Base-by-base conservation (phyloP, 2,888 invertebrate species). In the Hirtodrosophila cameraria region DNA sequence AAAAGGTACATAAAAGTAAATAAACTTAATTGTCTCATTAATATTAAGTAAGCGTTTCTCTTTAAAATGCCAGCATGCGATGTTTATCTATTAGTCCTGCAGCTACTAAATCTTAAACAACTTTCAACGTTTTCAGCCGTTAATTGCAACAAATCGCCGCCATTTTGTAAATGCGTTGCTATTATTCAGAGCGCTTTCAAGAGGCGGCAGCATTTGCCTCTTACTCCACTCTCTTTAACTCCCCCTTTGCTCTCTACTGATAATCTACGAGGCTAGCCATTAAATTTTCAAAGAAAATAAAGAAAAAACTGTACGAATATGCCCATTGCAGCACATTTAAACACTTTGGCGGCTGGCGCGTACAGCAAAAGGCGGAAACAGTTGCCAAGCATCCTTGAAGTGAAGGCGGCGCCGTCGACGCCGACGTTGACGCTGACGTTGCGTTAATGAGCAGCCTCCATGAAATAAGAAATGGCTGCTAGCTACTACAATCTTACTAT, bases 91-190 rank as follows among this genome's bases (percentile, higher is more conserved):
- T 33, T 36, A 15, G 18, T 30, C 43, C 9, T 20, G 12, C n/a
- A 13, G 33, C 41, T 57, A 41, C 60, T 38, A 45, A 28, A 31
- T 52, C 61, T 70, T 67, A 64, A 73, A 61, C 41, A 62, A 73
- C 70, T 66, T 70, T 68, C 62, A 73, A 45, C 53, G 50, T 54
- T 60, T 55, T 57, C 42, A 35, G 64, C 46, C 65, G 75, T 72
- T 82, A 82, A 82, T 82, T 82, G 75, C 83, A 83, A 79, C 86
- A 85, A 82, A 83, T 82, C 61, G 86, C 69, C 65, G 64, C 64
- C 77, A 76, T 83, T 83, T 75, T 65, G 57, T 52, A 50, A 77
- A 68, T 75, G 69, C 48, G 53, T 15, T 36, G 58, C 68, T 69
- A 83, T 82, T 82, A 80, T 43, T 80, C 48, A 80, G 60, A 9